Evolutionary conservation across 2,113 vertebrate genomes (phyloP).

Genomic region (Xenopus tropicalis): DNA sequence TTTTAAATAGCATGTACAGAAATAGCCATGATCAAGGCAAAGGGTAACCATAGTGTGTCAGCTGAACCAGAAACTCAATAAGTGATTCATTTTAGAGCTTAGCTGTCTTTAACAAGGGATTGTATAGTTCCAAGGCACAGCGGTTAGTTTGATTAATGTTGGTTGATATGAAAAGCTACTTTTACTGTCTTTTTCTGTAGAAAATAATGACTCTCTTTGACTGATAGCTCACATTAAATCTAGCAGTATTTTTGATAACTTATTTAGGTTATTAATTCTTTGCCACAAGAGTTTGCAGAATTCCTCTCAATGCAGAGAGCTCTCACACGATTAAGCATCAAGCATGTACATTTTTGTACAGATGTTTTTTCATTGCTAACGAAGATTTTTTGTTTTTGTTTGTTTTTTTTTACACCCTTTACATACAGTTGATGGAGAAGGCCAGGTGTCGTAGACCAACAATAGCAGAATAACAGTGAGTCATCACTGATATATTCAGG

Average conservation of each 20-base stretch:
- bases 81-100: constrained; percentile 30
- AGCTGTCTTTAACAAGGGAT: constrained; percentile 17
- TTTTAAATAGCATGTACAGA: constrained; percentile 25
- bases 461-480: too few relatives aligned
- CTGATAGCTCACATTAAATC: constrained; percentile 20
- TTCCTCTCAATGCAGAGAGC: too few relatives aligned
- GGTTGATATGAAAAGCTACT: constrained; percentile 13
- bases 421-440: too few relatives aligned
- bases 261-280: constrained; percentile 21
- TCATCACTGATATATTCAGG: too few relatives aligned
- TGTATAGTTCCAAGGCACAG: constrained; percentile 17
- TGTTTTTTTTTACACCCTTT: too few relatives aligned
- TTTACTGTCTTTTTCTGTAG: constrained; percentile 12
- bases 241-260: constrained; percentile 22
- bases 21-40: constrained; percentile 30
- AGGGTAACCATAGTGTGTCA: constrained; percentile 20
- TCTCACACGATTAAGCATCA: too few relatives aligned
- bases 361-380: too few relatives aligned
- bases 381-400: too few relatives aligned
- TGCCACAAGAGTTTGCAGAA: too few relatives aligned
- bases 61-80: constrained; percentile 28
- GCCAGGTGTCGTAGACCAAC: too few relatives aligned
- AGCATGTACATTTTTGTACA: too few relatives aligned
- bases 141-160: constrained; percentile 29
- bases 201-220: constrained; percentile 23